phyloP scores from a whole-genome alignment of 1,140 invertebrate genomes.

The Leptinotarsa lineolata region DNA sequence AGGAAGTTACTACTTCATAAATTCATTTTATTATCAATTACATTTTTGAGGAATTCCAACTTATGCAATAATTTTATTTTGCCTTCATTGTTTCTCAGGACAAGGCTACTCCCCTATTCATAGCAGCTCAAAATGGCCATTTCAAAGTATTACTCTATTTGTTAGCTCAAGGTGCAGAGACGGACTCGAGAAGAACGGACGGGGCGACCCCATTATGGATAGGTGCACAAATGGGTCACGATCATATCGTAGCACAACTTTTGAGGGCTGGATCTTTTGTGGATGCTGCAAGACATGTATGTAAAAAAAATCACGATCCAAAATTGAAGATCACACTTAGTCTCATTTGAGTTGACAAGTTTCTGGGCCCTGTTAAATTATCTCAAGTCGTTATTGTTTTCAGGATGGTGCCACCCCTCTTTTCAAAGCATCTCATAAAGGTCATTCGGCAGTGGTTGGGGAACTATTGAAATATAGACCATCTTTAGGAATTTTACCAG shows the following conservation, averaged over 20 bases:
- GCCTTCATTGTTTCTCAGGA: constrained; percentile 64
- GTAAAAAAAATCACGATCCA: constrained; percentile 26
- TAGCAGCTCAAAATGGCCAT: constrained; percentile 90
- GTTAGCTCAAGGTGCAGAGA: constrained; percentile 69
- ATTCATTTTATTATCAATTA: no score
- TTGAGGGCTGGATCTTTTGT: constrained; percentile 77
- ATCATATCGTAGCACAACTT: constrained; percentile 77
- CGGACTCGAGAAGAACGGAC: constrained; percentile 75
- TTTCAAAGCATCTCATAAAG: constrained; percentile 93
- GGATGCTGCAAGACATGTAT: constrained; percentile 79
- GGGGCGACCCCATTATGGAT: constrained; percentile 91
- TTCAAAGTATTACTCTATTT: constrained; percentile 72
- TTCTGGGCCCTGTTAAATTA: no score
- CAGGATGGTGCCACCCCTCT: constrained; percentile 89
- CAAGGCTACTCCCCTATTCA: constrained; percentile 84
- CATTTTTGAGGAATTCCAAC: no score
- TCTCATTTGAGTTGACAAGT: no score
- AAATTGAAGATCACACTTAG: no score
- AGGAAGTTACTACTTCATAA: no score
- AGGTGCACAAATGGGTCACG: constrained; percentile 90
- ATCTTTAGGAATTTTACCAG: constrained; percentile 77
- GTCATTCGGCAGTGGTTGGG: constrained; percentile 82
- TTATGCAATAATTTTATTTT: no score
- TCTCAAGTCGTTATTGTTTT: constrained; percentile 41
- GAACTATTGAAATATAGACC: constrained; percentile 84